Evolutionary conservation across 2,888 invertebrate species (phyloP), one percentile per base, ranked within the genome.

Genomic region (Lasioglossum villosulum): DNA sequence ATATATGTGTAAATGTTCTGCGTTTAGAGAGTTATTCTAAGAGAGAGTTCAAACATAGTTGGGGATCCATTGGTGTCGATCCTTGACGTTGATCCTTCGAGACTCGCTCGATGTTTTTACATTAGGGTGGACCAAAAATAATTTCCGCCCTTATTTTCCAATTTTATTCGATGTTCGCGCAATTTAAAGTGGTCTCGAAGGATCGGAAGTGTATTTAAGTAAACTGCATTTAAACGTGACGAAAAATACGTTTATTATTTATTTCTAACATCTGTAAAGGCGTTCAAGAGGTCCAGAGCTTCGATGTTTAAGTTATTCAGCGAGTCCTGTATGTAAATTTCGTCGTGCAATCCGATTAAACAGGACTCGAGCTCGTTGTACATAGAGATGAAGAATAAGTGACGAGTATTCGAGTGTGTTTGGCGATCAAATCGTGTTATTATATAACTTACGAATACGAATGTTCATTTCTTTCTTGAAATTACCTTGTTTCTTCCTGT

Each of bases 231-330:
- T 84, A 78, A 30, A 37, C 77, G 56, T 39, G 68, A 52, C 27
- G 63, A 59, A 30, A 59, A 66, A 16, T 27, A 78, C 74, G 70
- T 79, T 83, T 86, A 83, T 89, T 90, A 92, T 92, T 92, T 92
- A 92, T 92, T 92, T 92, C 85, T 91, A 70, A 82, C 56, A 80
- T 78, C 56, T 80, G 88, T 82, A 90, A 89, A 88, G 86, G 86
- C 79, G 78, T 89, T 45, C 81, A 78, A 72, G 82, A 68, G 56
- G 39, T 30, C 66, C 66, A 59, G 86, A 66, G 79, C 81, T 52
- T 81, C 70, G 48, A 86, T 74, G 77, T 78, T 88, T 90, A 88
- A 91, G 88, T 92, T 89, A 92, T 92, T 90, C 39, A 42, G 45
- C 34, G 42, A 16, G 74, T 84, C 73, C 45, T 39, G 76, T 56